Percentiles rank a stretch among this genome's conserved stretches.
These are phyloP conservation scores for Pocota personata DNA, from an alignment of 2,888 invertebrate species.

Conservation along the genomic window DNA sequence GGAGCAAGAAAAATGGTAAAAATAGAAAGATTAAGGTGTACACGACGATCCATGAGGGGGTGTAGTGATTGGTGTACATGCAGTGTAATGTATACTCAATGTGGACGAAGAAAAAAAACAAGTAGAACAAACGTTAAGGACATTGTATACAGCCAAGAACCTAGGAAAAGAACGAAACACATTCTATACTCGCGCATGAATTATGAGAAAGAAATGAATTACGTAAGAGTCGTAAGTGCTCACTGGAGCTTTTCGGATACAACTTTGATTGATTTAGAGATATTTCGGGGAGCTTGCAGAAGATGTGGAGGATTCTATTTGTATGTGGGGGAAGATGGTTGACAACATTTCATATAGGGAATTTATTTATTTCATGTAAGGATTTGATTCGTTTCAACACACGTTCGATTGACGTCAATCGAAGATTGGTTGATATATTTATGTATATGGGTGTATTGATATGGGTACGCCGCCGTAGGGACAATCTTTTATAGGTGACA, in stretches of 20 bases:
- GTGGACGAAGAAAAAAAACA: slow-evolving; percentile 21
- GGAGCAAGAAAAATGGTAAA: slow-evolving; percentile 31
- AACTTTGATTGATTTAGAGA: slow-evolving; percentile 67
- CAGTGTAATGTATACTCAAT: slow-evolving; percentile 24
- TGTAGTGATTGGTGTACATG: slow-evolving; percentile 20
- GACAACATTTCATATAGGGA: slow-evolving; percentile 44
- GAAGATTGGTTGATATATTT: slow-evolving; percentile 65
- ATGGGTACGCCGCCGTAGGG: neutral
- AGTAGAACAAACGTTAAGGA: slow-evolving; percentile 28
- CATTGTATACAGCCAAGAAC: slow-evolving; percentile 37
- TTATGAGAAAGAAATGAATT: slow-evolving; percentile 60
- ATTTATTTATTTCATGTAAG: slow-evolving; percentile 51
- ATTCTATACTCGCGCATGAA: slow-evolving; percentile 64
- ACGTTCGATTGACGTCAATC: slow-evolving; percentile 64
- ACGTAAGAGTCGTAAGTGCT: slow-evolving; percentile 53
- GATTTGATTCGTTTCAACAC: slow-evolving; percentile 64
- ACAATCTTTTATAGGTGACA: slow-evolving; percentile 36
- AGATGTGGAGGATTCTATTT: neutral
- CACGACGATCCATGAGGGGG: slow-evolving; percentile 16
- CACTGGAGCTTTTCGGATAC: slow-evolving; percentile 52
- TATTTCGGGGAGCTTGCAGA: neutral
- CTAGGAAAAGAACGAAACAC: slow-evolving; percentile 44
- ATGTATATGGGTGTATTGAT: neutral
- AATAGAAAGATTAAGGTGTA: slow-evolving; percentile 32
- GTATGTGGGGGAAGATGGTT: slow-evolving; percentile 20